phyloP scores from a whole-genome alignment of 2,113 vertebrate species.

The Puma concolor region DNA sequence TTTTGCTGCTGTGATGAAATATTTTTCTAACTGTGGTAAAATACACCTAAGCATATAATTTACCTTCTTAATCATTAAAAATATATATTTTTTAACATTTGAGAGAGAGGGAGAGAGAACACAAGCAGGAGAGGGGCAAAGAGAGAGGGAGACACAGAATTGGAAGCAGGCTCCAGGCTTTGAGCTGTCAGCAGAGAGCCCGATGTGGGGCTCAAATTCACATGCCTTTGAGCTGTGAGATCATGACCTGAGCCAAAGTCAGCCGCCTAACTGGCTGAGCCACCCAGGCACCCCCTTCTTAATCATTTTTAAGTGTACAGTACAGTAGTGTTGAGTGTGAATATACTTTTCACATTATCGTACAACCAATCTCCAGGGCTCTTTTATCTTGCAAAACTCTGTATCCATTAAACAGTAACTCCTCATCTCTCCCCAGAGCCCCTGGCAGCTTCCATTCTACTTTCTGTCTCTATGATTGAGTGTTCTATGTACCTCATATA shows the following conservation, averaged over 20 bases:
- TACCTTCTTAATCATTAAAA: background rate
- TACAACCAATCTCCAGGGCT: background rate
- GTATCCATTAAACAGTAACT: background rate
- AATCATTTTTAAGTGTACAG: background rate
- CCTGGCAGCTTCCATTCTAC: background rate
- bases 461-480: background rate
- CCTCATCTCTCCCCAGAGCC: background rate
- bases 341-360: background rate
- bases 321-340: background rate
- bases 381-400: background rate
- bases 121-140: too few relatives aligned
- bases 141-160: too few relatives aligned
- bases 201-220: too few relatives aligned
- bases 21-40: background rate
- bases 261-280: too few relatives aligned
- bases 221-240: too few relatives aligned
- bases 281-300: too few relatives aligned
- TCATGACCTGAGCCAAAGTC: too few relatives aligned
- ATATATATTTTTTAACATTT: too few relatives aligned
- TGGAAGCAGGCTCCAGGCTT: too few relatives aligned
- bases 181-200: too few relatives aligned
- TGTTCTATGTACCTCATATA: background rate
- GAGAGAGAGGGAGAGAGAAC: too few relatives aligned
- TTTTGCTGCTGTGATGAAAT: constrained; percentile 7
- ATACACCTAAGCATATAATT: background rate